Evolutionary conservation across 2,797 vertebrate genomes (phyloP).

Genomic region (Siniperca obscura): DNA sequence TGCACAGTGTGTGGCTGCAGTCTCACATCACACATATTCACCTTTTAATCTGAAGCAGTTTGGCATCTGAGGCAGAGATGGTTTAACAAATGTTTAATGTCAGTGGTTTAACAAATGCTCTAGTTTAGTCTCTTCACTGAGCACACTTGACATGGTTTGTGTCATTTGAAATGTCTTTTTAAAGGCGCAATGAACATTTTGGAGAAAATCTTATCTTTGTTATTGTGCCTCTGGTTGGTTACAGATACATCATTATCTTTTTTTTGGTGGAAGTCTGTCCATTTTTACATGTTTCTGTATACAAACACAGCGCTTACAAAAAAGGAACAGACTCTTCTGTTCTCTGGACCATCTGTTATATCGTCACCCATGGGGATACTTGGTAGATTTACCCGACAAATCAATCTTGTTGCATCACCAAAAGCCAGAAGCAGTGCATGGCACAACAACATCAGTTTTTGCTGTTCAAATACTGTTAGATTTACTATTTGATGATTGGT

Average conservation of each 20-base stretch:
- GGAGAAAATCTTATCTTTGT: background rate
- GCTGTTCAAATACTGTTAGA: slow-evolving; percentile 1
- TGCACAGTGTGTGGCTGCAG: background rate
- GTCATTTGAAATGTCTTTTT: slow-evolving; percentile 36
- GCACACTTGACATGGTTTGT: slow-evolving; percentile 17
- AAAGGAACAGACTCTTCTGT: slow-evolving; percentile 37
- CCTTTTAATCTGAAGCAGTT: slow-evolving; percentile 25
- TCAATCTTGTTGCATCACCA: slow-evolving; percentile 51
- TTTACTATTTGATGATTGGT: slow-evolving; percentile 19
- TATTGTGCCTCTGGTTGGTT: background rate
- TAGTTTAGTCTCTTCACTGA: slow-evolving; percentile 5
- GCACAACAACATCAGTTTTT: slow-evolving; percentile 4
- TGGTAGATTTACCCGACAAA: slow-evolving; percentile 42
- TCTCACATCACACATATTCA: slow-evolving; percentile 16
- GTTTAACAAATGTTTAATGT: background rate
- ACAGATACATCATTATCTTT: slow-evolving; percentile 1
- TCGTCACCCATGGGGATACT: slow-evolving; percentile 55
- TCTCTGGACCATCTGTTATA: slow-evolving; percentile 58
- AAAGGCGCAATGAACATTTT: slow-evolving; percentile 8
- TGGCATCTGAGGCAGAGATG: slow-evolving; percentile 4
- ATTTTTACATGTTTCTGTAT: slow-evolving; percentile 42
- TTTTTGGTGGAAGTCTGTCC: slow-evolving; percentile 20
- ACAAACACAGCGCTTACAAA: slow-evolving; percentile 9
- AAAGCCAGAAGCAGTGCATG: slow-evolving; percentile 21
- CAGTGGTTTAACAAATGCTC: slow-evolving; percentile 29